phyloP scores from a whole-genome alignment of 2,888 invertebrate species.

The Strigamia maritima region DNA sequence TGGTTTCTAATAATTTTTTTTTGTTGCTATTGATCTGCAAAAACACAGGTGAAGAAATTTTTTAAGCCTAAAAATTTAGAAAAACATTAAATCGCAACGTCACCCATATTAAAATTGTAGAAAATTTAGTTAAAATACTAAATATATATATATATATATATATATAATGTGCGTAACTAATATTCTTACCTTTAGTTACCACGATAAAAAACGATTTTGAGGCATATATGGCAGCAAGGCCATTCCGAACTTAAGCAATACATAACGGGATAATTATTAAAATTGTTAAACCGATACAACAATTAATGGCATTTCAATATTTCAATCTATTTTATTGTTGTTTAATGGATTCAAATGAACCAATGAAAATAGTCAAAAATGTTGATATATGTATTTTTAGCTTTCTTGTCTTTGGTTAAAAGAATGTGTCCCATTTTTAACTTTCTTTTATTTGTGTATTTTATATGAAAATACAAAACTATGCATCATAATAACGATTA shows the following conservation, averaged over 20 bases:
- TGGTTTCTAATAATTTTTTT: not conserved
- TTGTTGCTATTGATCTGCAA: not conserved
- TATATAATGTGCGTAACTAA: not conserved
- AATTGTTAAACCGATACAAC: not conserved
- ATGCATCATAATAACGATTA: constrained; percentile 7
- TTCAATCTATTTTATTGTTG: not conserved
- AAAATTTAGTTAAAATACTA: not conserved
- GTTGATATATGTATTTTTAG: too few species aligned
- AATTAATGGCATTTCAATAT: not conserved
- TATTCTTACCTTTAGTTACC: not conserved
- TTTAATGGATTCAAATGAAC: not conserved
- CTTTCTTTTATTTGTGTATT: constrained; percentile 16
- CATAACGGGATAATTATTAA: not conserved
- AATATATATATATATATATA: too few species aligned
- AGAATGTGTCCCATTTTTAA: not conserved
- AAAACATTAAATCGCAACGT: not conserved
- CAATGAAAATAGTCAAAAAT: too few species aligned
- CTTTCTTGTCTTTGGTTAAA: too few species aligned
- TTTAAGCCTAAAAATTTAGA: constrained; percentile 1
- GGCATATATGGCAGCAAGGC: not conserved
- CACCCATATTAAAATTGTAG: not conserved
- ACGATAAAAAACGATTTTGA: constrained; percentile 1
- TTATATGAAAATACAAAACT: constrained; percentile 27
- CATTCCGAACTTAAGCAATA: constrained; percentile 9
- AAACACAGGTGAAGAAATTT: not conserved